These are phyloP conservation scores for Penaeus vannamei DNA, from an alignment of 1,140 invertebrate genomes.

Conservation along the genomic window DNA sequence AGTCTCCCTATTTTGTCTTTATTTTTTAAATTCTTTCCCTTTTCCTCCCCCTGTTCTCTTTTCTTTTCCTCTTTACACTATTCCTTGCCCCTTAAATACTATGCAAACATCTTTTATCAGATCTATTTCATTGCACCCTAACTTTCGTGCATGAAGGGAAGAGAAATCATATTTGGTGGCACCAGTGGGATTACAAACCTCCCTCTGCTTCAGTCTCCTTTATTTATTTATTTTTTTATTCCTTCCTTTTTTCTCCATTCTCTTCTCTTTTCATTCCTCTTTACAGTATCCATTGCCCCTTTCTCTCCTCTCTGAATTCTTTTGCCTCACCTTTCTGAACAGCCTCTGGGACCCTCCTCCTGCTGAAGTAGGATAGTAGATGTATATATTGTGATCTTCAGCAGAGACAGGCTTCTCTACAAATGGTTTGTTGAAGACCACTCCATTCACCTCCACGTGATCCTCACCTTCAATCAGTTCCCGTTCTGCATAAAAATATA, in stretches of 20 bases:
- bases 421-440: constrained; percentile 98
- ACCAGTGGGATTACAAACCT: too few species aligned
- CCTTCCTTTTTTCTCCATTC: too few species aligned
- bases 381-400: constrained; percentile 99
- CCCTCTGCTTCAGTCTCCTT: too few species aligned
- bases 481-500: constrained; percentile 79
- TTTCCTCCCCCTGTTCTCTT: too few species aligned
- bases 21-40: too few species aligned
- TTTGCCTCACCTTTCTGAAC: constrained; percentile 66
- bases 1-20: too few species aligned
- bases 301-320: constrained; percentile 71
- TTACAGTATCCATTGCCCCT: constrained; percentile 97
- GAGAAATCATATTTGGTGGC: too few species aligned
- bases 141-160: too few species aligned
- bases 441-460: constrained; percentile 98
- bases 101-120: too few species aligned
- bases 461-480: constrained; percentile 97
- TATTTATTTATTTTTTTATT: too few species aligned
- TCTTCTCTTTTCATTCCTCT: constrained; percentile 72
- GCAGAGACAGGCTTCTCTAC: constrained; percentile 99
- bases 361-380: constrained; percentile 99
- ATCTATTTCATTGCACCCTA: too few species aligned
- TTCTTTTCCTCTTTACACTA: constrained; percentile 75
- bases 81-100: constrained; percentile 94
- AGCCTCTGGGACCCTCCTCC: constrained; percentile 76